Conservation (phyloP, 2,797 vertebrate genomes). For the Pipistrellus pygmaeus region DNA sequence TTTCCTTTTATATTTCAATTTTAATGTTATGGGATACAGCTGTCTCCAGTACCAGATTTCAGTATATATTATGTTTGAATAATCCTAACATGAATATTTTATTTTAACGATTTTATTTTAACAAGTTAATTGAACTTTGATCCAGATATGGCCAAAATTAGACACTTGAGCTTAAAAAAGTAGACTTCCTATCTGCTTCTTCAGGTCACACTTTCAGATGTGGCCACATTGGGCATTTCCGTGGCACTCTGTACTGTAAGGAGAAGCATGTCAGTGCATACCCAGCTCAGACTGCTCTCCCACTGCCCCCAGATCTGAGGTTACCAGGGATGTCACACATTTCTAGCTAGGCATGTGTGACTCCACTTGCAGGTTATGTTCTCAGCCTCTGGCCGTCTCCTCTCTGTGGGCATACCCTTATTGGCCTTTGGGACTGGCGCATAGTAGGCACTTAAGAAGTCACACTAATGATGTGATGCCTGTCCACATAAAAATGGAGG, state of each 20-base stretch:
- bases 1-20: not conserved
- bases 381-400: not conserved
- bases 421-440: not conserved
- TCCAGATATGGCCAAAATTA: not conserved
- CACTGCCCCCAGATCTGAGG: not conserved
- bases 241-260: not conserved
- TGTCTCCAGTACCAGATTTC: not conserved
- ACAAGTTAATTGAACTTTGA: not conserved
- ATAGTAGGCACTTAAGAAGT: not conserved
- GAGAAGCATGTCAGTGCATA: not conserved
- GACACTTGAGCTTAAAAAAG: not conserved
- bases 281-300: not conserved
- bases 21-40: not conserved
- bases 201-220: not conserved
- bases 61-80: not conserved
- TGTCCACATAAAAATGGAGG: not conserved
- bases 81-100: not conserved
- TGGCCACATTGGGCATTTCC: not conserved
- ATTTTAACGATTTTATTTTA: conserved; percentile 13
- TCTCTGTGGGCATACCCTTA: not conserved
- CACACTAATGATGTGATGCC: too few species aligned
- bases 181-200: not conserved
- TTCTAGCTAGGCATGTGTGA: not conserved
- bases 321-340: not conserved
- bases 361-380: not conserved